Conservation (phyloP, 2,113 vertebrate species). For the Spea bombifrons region DNA sequence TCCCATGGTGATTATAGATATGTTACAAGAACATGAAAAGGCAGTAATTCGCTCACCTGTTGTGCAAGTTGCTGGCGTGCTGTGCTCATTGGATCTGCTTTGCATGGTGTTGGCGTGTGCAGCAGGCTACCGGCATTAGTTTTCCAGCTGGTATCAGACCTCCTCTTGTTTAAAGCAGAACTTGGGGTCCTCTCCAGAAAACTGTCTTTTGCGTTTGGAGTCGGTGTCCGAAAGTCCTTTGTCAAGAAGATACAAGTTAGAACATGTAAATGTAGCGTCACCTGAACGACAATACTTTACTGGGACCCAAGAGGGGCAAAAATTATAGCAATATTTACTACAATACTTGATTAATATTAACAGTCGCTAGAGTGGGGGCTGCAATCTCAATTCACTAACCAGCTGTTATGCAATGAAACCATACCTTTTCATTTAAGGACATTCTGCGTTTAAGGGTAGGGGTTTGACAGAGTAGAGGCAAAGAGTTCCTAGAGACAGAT, state of each 20-base stretch:
- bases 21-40: background rate
- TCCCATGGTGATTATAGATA: slow-evolving; percentile 64
- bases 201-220: background rate
- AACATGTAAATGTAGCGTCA: too few species aligned
- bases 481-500: slow-evolving; percentile 4
- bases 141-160: slow-evolving; percentile 17
- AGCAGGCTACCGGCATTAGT: background rate
- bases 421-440: slow-evolving; percentile 39
- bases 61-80: slow-evolving; percentile 34
- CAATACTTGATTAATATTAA: too few species aligned
- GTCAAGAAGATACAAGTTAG: background rate
- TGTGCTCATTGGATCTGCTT: background rate
- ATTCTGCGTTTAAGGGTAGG: slow-evolving; percentile 20
- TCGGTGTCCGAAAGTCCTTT: slow-evolving; percentile 21
- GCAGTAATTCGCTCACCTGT: background rate
- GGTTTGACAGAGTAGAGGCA: background rate
- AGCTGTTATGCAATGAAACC: background rate
- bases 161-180: slow-evolving; percentile 11
- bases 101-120: slow-evolving; percentile 2
- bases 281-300: too few species aligned
- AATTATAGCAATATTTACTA: too few species aligned
- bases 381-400: too few species aligned
- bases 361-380: too few species aligned
- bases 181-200: background rate
- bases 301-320: too few species aligned